phyloP scores from a whole-genome alignment of 2,797 vertebrate species.

The Heliangelus exortis region DNA sequence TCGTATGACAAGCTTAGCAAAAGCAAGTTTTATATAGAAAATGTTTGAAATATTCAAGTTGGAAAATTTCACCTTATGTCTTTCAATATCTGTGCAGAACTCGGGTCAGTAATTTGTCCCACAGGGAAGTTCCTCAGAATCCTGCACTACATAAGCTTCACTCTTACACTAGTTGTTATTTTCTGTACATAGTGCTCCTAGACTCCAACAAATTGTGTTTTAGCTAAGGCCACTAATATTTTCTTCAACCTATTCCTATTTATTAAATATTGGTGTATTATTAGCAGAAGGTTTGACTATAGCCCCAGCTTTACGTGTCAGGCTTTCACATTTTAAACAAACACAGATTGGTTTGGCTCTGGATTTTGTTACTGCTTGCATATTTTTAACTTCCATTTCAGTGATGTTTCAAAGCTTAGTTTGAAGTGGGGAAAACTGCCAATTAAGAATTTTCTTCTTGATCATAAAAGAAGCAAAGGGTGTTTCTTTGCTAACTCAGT shows the following conservation, averaged over 20 bases:
- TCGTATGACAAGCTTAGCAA: not conserved
- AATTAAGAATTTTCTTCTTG: conserved; percentile 8
- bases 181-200: not conserved
- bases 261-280: not conserved
- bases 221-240: not conserved
- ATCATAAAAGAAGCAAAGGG: not conserved
- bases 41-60: not conserved
- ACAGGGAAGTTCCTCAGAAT: not conserved
- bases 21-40: not conserved
- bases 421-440: not conserved
- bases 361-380: not conserved
- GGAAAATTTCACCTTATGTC: not conserved
- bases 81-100: not conserved
- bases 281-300: not conserved
- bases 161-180: not conserved
- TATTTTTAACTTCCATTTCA: not conserved
- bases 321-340: not conserved
- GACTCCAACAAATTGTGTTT: not conserved
- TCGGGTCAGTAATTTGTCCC: not conserved
- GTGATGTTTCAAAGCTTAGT: conserved; percentile 6
- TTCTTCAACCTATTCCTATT: not conserved
- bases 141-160: not conserved
- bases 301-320: accelerated
- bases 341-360: not conserved
- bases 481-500: not conserved